phyloP scores from a whole-genome alignment of 2,888 invertebrate species.

The Acleris holmiana region DNA sequence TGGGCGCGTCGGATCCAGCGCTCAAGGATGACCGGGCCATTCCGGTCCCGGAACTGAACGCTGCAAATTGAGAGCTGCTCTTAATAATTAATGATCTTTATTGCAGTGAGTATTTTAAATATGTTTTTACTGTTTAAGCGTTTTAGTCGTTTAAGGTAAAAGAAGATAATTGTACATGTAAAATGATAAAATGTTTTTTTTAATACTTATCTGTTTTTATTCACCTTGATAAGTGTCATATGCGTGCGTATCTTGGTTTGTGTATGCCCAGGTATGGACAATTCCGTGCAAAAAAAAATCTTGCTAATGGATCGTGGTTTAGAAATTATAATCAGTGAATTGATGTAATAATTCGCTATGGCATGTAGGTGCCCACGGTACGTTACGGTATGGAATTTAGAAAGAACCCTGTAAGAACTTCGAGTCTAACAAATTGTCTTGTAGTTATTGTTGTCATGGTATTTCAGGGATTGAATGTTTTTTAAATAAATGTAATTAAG shows the following conservation, averaged over 20 bases:
- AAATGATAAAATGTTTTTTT: no score
- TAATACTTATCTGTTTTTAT: not conserved
- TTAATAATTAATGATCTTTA: slow-evolving; percentile 39
- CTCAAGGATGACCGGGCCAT: slow-evolving; percentile 39
- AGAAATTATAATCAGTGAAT: no score
- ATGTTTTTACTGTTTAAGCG: slow-evolving; percentile 16
- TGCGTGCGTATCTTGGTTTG: not conserved
- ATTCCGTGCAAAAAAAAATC: no score
- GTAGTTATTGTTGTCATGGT: no score
- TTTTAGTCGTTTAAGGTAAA: slow-evolving; percentile 18
- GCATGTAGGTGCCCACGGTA: no score
- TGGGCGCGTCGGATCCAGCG: slow-evolving; percentile 37
- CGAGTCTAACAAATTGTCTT: no score
- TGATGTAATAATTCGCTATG: no score
- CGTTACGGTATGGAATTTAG: no score
- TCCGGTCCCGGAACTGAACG: slow-evolving; percentile 35
- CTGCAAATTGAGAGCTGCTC: slow-evolving; percentile 29
- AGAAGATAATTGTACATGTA: not conserved
- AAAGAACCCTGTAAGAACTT: no score
- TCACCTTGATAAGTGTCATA: not conserved
- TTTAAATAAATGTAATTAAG: no score
- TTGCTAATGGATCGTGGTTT: no score
- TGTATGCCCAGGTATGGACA: not conserved
- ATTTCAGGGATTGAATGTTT: no score
- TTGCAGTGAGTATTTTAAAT: slow-evolving; percentile 26